phyloP scores from a whole-genome alignment of 2,888 invertebrate genomes.

The Empis livida region DNA sequence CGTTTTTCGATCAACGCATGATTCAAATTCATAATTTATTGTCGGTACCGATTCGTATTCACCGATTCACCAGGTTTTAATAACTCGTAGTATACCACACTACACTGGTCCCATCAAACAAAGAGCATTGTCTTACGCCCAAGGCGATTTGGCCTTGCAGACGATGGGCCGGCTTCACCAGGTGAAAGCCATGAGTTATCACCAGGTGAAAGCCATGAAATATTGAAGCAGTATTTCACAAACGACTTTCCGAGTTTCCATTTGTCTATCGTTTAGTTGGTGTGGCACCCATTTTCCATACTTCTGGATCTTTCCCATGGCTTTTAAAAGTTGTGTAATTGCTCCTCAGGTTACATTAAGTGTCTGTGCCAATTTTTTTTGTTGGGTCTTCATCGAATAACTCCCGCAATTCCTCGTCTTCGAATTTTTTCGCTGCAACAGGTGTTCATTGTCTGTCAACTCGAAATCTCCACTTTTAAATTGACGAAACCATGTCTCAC shows the following conservation, averaged over 20 bases:
- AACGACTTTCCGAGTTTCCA: constrained; percentile 4
- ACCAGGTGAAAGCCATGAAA: too few species aligned
- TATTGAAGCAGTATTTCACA: not conserved
- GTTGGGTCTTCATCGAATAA: constrained; percentile 12
- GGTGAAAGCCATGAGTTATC: too few species aligned
- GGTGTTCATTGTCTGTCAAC: constrained; percentile 9
- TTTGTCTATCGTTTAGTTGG: constrained; percentile 10
- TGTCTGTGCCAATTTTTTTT: constrained; percentile 9
- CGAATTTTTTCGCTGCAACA: constrained; percentile 5
- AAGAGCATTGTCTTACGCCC: too few species aligned
- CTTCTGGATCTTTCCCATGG: constrained; percentile 5
- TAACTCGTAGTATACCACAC: constrained; percentile 6
- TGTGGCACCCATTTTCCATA: constrained; percentile 10
- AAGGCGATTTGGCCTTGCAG: too few species aligned
- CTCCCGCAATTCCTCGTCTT: constrained; percentile 11
- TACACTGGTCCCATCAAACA: not conserved
- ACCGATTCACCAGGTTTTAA: constrained; percentile 6
- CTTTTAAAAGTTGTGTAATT: not conserved
- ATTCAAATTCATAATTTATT: not conserved
- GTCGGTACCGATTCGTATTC: not conserved
- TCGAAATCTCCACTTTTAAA: constrained; percentile 12
- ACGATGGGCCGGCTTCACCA: too few species aligned
- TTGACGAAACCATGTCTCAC: constrained; percentile 9
- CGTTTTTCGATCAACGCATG: too few species aligned
- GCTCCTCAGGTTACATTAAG: constrained; percentile 8